phyloP scores from a whole-genome alignment of 2,888 invertebrate genomes.

The Colostygia pectinataria region DNA sequence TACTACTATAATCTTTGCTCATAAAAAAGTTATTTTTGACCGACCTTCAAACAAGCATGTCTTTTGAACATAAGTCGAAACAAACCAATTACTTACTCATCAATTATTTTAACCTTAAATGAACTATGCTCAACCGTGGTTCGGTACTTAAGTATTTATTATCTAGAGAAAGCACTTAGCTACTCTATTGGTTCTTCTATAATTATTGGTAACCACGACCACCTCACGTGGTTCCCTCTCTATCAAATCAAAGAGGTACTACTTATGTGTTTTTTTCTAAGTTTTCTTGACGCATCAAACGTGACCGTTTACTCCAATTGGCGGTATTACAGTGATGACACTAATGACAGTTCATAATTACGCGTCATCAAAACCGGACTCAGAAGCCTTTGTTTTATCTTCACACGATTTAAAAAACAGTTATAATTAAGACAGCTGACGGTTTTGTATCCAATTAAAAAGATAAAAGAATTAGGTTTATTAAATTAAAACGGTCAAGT shows the following conservation, averaged over 20 bases:
- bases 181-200: too few relatives aligned
- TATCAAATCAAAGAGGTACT: background rate
- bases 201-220: too few relatives aligned
- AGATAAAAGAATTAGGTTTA: conserved; percentile 3
- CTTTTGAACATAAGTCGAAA: conserved; percentile 4
- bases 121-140: too few relatives aligned
- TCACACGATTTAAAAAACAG: conserved; percentile 26
- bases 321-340: conserved; percentile 20
- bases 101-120: too few relatives aligned
- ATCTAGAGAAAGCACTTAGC: too few relatives aligned
- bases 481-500: conserved; percentile 2
- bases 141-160: too few relatives aligned
- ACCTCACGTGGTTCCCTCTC: conserved; percentile 13
- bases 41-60: conserved; percentile 17
- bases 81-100: background rate
- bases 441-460: conserved; percentile 1
- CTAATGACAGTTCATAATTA: conserved; percentile 12
- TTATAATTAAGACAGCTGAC: conserved; percentile 3
- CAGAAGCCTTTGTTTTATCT: conserved; percentile 23
- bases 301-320: conserved; percentile 19
- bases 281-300: conserved; percentile 13
- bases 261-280: too few relatives aligned
- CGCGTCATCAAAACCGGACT: conserved; percentile 20
- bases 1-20: conserved; percentile 19
- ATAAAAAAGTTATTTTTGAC: conserved; percentile 26